Conservation (phyloP, 2,113 vertebrate genomes). For the Scopus umbretta region DNA sequence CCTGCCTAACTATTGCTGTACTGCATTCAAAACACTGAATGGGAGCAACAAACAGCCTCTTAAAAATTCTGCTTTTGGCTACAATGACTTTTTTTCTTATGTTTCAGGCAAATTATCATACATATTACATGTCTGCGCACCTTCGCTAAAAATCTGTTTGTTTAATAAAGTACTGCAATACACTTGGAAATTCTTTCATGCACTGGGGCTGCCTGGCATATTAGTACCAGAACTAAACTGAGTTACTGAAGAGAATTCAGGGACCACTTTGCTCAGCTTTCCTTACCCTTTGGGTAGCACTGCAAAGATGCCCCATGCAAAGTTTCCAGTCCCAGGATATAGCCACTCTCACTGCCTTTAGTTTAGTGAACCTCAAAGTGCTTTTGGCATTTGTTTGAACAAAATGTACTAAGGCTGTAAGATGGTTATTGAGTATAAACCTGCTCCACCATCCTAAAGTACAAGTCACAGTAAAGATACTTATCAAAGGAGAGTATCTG, state of each 20-base stretch:
- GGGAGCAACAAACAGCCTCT: neutral
- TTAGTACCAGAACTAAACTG: neutral
- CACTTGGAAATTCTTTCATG: neutral
- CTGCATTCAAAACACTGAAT: neutral
- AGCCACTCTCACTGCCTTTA: neutral
- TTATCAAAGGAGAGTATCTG: neutral
- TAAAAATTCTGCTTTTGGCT: neutral
- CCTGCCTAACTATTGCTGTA: neutral
- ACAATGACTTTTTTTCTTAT: neutral
- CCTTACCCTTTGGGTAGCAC: neutral
- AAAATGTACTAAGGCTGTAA: neutral
- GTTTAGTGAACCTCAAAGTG: neutral
- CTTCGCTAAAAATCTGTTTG: neutral
- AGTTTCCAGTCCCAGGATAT: neutral
- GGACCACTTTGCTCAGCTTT: neutral
- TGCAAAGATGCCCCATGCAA: neutral
- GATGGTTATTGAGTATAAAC: neutral
- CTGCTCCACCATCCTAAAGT: neutral
- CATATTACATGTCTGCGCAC: neutral
- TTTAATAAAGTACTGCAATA: neutral
- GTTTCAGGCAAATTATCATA: neutral
- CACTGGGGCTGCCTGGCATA: neutral
- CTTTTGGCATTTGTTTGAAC: neutral
- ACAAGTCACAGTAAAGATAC: neutral
- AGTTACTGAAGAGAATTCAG: neutral